Evolutionary conservation across 2,888 invertebrate genomes (phyloP).

Genomic region (Heteromyza rotundicornis): DNA sequence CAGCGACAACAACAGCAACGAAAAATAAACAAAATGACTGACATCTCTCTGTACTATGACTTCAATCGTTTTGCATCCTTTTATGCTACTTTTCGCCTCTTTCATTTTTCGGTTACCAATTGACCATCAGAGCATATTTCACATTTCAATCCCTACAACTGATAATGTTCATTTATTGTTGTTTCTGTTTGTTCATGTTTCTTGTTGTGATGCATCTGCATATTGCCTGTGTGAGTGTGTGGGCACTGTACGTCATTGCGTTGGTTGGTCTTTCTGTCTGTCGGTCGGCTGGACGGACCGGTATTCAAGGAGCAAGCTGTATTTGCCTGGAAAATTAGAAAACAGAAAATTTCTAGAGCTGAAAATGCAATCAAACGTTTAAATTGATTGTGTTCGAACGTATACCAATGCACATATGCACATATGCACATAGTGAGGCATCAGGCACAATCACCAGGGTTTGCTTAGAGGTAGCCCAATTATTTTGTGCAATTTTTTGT

Average conservation of each 20-base stretch:
- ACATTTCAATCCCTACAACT: conserved; percentile 1
- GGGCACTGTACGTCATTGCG: no score
- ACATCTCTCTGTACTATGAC: background rate
- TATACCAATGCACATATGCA: background rate
- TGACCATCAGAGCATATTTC: background rate
- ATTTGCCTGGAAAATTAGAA: background rate
- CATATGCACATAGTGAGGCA: background rate
- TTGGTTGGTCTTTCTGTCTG: background rate
- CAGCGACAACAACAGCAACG: no score
- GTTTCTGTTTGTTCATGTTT: background rate
- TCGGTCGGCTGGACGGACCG: background rate
- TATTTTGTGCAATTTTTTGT: background rate
- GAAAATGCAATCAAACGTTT: conserved; percentile 17
- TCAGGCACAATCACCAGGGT: background rate
- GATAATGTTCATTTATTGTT: background rate
- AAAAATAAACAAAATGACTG: background rate
- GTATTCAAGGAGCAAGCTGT: background rate
- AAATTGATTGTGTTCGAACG: conserved; percentile 5
- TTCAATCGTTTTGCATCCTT: background rate
- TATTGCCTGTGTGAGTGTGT: no score
- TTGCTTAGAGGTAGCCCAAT: background rate
- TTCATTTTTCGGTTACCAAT: background rate
- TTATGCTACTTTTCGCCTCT: background rate
- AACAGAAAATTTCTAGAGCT: conserved; percentile 6
- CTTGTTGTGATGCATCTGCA: background rate